Conservation (phyloP, 2,888 invertebrate genomes). For the Drosophila eohydei region DNA sequence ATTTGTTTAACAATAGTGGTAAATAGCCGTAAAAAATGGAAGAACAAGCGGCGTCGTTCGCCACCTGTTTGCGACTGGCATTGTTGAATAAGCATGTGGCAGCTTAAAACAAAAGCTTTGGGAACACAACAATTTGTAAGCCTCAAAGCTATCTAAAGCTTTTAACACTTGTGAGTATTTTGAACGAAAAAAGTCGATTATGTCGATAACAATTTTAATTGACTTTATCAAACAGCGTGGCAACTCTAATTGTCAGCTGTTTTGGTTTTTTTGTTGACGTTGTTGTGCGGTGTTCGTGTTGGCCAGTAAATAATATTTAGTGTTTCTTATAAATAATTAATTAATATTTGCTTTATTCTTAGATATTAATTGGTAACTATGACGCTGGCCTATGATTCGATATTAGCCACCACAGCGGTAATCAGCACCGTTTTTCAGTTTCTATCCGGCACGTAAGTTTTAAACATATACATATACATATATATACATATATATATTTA, state of each 20-base stretch:
- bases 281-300: slow-evolving; percentile 34
- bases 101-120: slow-evolving; percentile 30
- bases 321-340: slow-evolving; percentile 18
- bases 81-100: slow-evolving; percentile 24
- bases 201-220: slow-evolving; percentile 5
- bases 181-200: slow-evolving; percentile 30
- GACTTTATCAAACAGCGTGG: background rate
- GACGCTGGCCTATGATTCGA: slow-evolving; percentile 68
- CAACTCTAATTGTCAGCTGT: slow-evolving; percentile 64
- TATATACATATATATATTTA: background rate
- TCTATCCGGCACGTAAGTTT: slow-evolving; percentile 93
- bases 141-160: slow-evolving; percentile 19
- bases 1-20: slow-evolving; percentile 36
- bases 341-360: slow-evolving; percentile 9
- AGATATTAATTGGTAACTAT: slow-evolving; percentile 33
- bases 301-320: slow-evolving; percentile 29
- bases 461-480: slow-evolving; percentile 2
- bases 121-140: slow-evolving; percentile 2
- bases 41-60: slow-evolving; percentile 24
- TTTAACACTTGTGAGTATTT: slow-evolving; percentile 4
- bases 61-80: slow-evolving; percentile 34
- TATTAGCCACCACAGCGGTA: slow-evolving; percentile 87
- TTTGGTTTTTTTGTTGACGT: slow-evolving; percentile 77
- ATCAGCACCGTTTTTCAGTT: slow-evolving; percentile 92
- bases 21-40: background rate